phyloP scores from a whole-genome alignment of 92 coral and sea anemone species.

The Blastomussa wellsi region DNA sequence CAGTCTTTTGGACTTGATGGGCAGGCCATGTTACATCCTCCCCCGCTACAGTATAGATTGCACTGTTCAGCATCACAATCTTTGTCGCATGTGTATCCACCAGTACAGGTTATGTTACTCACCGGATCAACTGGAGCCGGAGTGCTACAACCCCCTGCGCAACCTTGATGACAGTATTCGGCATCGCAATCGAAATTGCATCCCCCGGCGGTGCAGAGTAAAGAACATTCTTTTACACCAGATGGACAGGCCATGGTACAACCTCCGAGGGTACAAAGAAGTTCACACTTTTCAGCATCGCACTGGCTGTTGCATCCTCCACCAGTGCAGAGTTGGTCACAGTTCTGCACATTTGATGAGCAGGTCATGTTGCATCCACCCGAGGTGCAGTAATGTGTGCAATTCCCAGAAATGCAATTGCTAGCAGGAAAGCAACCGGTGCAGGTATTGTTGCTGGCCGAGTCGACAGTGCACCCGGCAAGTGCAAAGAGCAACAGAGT shows the following conservation, averaged over 20 bases:
- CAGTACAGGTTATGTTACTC: too few relatives aligned
- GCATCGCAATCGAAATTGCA: slow-evolving; percentile 40
- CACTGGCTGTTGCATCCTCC: slow-evolving; percentile 32
- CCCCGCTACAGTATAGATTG: too few relatives aligned
- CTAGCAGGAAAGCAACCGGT: slow-evolving; percentile 3
- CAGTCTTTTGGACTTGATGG: too few relatives aligned
- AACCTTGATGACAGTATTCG: slow-evolving; percentile 27
- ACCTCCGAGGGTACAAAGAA: slow-evolving; percentile 19
- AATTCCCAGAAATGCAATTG: slow-evolving; percentile 6
- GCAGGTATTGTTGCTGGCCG: slow-evolving; percentile 15
- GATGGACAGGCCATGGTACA: slow-evolving; percentile 44
- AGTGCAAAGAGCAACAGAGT: too few relatives aligned
- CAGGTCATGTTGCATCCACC: slow-evolving; percentile 41
- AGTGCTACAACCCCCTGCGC: slow-evolving; percentile 6
- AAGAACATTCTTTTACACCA: slow-evolving; percentile 20
- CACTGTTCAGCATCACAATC: too few relatives aligned
- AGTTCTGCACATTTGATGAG: slow-evolving; percentile 18
- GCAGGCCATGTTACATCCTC: too few relatives aligned
- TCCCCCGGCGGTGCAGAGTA: slow-evolving; percentile 25
- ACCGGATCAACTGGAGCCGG: too few relatives aligned
- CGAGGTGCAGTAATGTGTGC: slow-evolving; percentile 21
- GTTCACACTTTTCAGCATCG: slow-evolving; percentile 35
- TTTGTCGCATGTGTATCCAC: too few relatives aligned
- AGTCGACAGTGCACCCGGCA: too few relatives aligned
- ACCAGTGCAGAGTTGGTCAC: slow-evolving; percentile 15